phyloP scores from a whole-genome alignment of 1,140 invertebrate genomes.

The Sinella curviseta region DNA sequence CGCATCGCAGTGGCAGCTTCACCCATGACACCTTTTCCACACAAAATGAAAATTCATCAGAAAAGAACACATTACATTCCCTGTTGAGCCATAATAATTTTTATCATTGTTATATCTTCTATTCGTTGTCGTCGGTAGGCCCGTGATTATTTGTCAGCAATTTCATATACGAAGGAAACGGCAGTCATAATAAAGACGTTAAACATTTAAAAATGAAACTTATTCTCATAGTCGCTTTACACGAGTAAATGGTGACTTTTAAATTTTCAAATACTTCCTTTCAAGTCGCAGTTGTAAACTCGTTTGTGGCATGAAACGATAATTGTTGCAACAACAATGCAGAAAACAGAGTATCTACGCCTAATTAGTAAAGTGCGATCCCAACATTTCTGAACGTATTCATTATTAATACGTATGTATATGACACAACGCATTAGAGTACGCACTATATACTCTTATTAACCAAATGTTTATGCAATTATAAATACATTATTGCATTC shows the following conservation, averaged over 20 bases:
- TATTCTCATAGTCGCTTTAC: background rate
- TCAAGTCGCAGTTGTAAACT: background rate
- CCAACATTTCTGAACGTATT: no score
- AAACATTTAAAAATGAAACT: background rate
- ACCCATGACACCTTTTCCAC: slow-evolving; percentile 28
- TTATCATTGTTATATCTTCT: no score
- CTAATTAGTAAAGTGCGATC: background rate
- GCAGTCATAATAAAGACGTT: background rate
- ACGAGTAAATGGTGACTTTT: background rate
- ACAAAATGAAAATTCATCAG: background rate
- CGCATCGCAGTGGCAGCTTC: slow-evolving; percentile 17
- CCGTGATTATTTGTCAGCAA: background rate
- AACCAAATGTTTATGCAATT: background rate
- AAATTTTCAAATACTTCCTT: background rate
- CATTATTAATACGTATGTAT: no score
- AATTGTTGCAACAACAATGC: background rate
- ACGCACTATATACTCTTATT: no score
- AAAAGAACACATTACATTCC: background rate
- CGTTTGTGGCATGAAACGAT: background rate
- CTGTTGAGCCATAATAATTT: no score
- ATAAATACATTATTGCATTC: background rate
- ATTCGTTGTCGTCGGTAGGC: no score
- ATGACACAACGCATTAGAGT: background rate
- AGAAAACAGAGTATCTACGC: background rate
- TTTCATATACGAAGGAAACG: background rate